phyloP scores from a whole-genome alignment of 2,888 invertebrate species.

The Heliconius sara region DNA sequence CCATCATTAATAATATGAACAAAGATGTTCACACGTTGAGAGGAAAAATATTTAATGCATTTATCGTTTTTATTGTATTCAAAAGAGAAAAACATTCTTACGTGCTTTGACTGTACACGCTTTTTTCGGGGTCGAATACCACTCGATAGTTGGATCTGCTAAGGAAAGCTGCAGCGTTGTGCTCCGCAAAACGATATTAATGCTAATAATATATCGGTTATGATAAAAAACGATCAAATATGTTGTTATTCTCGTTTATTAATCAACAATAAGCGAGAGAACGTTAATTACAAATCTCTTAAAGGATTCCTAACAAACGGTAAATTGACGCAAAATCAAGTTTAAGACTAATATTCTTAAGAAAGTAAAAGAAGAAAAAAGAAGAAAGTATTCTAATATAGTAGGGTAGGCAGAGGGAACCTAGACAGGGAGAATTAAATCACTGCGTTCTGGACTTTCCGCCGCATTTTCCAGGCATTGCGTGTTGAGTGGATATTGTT shows the following conservation, averaged over 20 bases:
- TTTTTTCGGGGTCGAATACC: not conserved
- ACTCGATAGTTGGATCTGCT: not conserved
- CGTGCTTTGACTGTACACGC: not conserved
- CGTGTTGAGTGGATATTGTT: not conserved
- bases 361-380: too few species aligned
- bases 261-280: not conserved
- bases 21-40: slow-evolving; percentile 33
- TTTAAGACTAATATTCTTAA: not conserved
- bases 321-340: not conserved
- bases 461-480: too few species aligned
- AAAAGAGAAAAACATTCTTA: not conserved
- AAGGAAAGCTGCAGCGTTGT: not conserved
- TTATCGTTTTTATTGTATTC: not conserved
- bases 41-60: slow-evolving; percentile 24
- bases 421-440: too few species aligned
- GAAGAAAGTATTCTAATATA: too few species aligned
- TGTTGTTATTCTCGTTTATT: not conserved
- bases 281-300: not conserved
- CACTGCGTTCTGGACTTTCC: too few species aligned
- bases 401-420: too few species aligned
- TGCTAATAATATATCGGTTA: too few species aligned
- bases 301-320: not conserved
- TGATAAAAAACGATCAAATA: too few species aligned
- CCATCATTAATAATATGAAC: slow-evolving; percentile 32
- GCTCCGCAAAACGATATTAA: too few species aligned